phyloP scores from a whole-genome alignment of 1,140 invertebrate species.

The Achroia grisella region DNA sequence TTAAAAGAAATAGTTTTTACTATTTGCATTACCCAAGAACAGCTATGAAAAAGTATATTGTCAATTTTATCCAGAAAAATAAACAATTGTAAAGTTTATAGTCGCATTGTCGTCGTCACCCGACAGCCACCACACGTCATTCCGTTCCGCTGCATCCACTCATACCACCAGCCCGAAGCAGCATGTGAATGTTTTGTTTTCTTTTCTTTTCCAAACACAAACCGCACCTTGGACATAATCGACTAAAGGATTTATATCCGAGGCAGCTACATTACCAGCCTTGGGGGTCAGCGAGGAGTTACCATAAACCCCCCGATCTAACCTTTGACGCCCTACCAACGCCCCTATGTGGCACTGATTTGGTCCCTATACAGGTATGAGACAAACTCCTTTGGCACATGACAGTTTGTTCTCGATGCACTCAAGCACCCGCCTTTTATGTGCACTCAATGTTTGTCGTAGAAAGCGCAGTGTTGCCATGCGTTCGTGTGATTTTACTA shows the following conservation, averaged over 20 bases:
- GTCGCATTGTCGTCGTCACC: conserved; percentile 41
- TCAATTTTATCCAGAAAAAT: no score
- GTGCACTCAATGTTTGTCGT: conserved; percentile 50
- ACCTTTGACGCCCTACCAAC: conserved; percentile 64
- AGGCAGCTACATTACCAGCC: conserved; percentile 66
- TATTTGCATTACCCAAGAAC: neutral
- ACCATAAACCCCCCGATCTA: conserved; percentile 70
- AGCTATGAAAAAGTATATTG: neutral
- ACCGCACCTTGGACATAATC: conserved; percentile 66
- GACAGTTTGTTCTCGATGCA: conserved; percentile 38
- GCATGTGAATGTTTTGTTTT: conserved; percentile 73
- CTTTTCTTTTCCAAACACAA: conserved; percentile 70
- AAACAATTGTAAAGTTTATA: no score
- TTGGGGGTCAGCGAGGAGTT: conserved; percentile 61
- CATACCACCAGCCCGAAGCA: conserved; percentile 63
- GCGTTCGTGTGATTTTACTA: conserved; percentile 27
- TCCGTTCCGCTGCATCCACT: conserved; percentile 48
- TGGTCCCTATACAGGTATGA: conserved; percentile 82
- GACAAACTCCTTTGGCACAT: conserved; percentile 46
- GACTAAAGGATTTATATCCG: conserved; percentile 68
- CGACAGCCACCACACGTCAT: conserved; percentile 31
- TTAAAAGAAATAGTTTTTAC: no score
- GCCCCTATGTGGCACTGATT: conserved; percentile 75
- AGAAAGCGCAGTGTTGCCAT: conserved; percentile 32
- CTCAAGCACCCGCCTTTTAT: conserved; percentile 55